These are phyloP conservation scores for Genyomyrus donnyi DNA, from an alignment of 2,113 vertebrate species.

Conservation along the genomic window DNA sequence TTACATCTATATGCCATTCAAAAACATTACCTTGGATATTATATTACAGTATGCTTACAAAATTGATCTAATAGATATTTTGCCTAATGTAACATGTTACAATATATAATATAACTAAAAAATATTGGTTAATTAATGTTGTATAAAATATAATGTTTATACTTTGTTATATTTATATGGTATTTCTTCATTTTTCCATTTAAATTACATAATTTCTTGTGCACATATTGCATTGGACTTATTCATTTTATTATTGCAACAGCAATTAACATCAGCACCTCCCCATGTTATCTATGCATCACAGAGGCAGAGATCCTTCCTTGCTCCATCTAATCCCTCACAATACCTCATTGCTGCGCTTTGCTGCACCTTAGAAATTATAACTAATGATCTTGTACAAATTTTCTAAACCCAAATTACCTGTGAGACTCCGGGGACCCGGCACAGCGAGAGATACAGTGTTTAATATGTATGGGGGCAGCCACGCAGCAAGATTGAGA, in stretches of 20 bases:
- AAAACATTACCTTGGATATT: neutral
- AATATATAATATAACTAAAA: neutral
- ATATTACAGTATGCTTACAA: neutral
- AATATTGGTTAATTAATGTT: neutral
- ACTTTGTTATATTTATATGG: neutral
- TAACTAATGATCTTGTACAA: constrained; percentile 15
- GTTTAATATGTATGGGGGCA: constrained; percentile 10
- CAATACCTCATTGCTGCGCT: neutral
- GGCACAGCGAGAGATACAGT: neutral
- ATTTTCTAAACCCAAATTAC: constrained; percentile 13
- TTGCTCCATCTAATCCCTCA: neutral
- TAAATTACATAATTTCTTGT: neutral
- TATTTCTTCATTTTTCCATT: neutral
- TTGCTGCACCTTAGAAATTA: constrained; percentile 10
- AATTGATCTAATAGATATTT: neutral
- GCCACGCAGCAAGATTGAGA: constrained; percentile 9
- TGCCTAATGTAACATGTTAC: neutral
- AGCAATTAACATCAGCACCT: neutral
- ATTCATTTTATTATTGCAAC: neutral
- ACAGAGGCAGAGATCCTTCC: neutral
- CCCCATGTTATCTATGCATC: neutral
- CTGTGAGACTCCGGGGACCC: constrained; percentile 5
- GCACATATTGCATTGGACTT: neutral
- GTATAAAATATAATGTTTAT: neutral
- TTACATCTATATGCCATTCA: neutral